Base-by-base conservation (phyloP, 2,888 invertebrate species). In the Mesoligia furuncula region DNA sequence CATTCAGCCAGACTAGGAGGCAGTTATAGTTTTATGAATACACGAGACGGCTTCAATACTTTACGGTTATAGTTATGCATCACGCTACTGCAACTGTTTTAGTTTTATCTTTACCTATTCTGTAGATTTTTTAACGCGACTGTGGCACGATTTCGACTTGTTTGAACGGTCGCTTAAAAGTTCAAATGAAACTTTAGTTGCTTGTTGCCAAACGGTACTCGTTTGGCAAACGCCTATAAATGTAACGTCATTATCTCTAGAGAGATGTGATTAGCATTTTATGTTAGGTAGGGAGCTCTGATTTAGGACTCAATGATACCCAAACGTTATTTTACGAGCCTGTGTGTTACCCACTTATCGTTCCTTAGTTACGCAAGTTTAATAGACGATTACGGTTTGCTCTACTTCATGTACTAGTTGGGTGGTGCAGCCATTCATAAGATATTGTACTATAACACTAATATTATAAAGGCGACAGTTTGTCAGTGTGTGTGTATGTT, bases 81-180 rank as follows among this genome's bases (percentile, higher is more conserved):
- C 90, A 90, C 89, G 89, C 86, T 61, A 88, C 67, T 80, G 81
- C 84, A 80, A 80, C 76, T 81, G 57, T 75, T 70, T 36, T 71
- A 78, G 76, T 77, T 84, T 66, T 75, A 68, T 70, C 72, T 70
- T 65, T 72, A 71, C 73, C 45, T 85, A 65, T 62, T 78, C 69
- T 9, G 11, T 31, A 27, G 24, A 64, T 71, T 69, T 75, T 36
- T 77, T 80, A 79, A 84, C 76, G 68, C 42, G 66, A 54, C 27
- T 64, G 77, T 24, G 74, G 79, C 86, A 87, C 77, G 79, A 79
- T 73, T 77, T 61, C 9, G 62, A 69, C 54, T 66, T 73, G 66
- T 80, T 72, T 57, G 61, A 87, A 87, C 57, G 80, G 72, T 79
- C 84, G 83, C 77, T 84, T 79, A 68, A 83, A 87, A 79, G 77